Evolutionary conservation across 1,140 invertebrate genomes (phyloP), one percentile per base, ranked within the genome.

Genomic region (Drosophila ohnishii): DNA sequence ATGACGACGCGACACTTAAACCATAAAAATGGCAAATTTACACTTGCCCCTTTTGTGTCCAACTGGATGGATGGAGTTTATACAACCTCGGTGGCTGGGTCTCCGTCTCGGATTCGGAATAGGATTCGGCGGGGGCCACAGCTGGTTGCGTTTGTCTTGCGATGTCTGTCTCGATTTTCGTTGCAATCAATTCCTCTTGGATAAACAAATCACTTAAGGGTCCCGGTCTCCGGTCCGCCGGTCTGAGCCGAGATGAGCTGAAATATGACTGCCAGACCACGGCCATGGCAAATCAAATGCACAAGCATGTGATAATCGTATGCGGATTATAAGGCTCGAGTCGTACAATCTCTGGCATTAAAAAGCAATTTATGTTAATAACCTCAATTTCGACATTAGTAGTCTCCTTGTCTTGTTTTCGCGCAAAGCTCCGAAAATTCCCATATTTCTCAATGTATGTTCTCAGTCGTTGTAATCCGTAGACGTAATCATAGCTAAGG

Each of bases 131-230:
- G 56, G 22, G 32, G 32, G 59, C 55, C 71, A 60, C 70, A 75
- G 78, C 40, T 80, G 77, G 69, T 28, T 53, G 37, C n/a, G 45
- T 44, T 62, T 60, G 44, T 66, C 47, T 72, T 53, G 50, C 32
- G 50, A 66, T 56, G 64, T 56, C 55, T 67, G 63, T 35, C 55
- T 40, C 62, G 37, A 37, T 53, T 56, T 75, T 64, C 42, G 51
- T 65, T 45, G 61, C 44, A 81, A 74, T 81, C 74, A 81, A 81
- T 81, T 81, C 79, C 74, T 50, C 59, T 81, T 78, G 74, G 77
- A 58, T 82, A 74, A 78, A 82, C 79, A 81, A 73, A 78, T 78
- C 60, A 67, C 69, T 78, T 73, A 78, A 22, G 58, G 62, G 60
- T 57, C 45, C 10, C n/a, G 25, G 25, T 30, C 4, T 42, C 37